A percentile compares a stretch with the other conserved stretches of the same genome.
These are phyloP conservation scores for Corvus hawaiiensis DNA, from an alignment of 2,113 vertebrate species.

Conservation along the genomic window DNA sequence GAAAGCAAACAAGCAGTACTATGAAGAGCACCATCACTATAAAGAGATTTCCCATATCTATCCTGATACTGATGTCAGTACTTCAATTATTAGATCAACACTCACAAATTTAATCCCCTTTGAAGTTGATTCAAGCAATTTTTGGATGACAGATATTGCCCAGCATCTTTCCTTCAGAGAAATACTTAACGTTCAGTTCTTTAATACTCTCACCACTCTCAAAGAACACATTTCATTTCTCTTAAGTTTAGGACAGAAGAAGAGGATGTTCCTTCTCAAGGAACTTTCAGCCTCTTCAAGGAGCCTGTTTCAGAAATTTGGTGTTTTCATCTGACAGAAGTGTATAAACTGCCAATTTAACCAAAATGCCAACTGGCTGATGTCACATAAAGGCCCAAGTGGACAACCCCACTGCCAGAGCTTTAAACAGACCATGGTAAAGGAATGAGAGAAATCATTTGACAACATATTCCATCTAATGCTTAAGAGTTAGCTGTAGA, in stretches of 20 bases:
- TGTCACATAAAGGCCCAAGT: not conserved
- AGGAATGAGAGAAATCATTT: not conserved
- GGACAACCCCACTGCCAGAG: not conserved
- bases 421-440: not conserved
- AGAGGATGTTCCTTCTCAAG: not conserved
- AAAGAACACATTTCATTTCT: not conserved
- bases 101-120: not conserved
- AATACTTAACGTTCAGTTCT: not conserved
- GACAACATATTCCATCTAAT: not conserved
- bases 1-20: not conserved
- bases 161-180: not conserved
- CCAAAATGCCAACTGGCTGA: not conserved
- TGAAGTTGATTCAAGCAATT: not conserved
- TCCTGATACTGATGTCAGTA: not conserved
- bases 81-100: not conserved
- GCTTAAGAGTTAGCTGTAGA: not conserved
- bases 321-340: not conserved
- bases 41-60: not conserved
- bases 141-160: not conserved
- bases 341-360: not conserved
- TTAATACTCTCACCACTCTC: not conserved
- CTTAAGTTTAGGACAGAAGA: not conserved
- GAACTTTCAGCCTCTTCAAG: not conserved
- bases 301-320: not conserved
- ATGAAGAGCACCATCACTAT: not conserved